A percentile compares a stretch with the other conserved stretches of the same genome.
Conservation (phyloP, 2,113 vertebrate genomes). For the Campylorhamphus procurvoides region DNA sequence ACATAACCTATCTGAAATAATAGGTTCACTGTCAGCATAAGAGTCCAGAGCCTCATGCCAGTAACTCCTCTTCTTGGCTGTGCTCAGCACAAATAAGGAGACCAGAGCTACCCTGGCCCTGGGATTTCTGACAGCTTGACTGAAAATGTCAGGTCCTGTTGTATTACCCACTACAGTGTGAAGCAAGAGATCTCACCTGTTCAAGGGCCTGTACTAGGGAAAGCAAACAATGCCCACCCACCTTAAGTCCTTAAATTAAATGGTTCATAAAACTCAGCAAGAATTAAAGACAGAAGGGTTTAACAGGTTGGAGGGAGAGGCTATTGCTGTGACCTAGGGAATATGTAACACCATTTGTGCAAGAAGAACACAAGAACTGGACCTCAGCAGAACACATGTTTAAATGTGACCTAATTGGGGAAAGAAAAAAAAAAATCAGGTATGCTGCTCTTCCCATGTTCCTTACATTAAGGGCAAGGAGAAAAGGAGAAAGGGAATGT, state of each 20-base stretch:
- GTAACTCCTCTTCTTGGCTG: background rate
- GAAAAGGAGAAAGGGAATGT: background rate
- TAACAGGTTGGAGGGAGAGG: background rate
- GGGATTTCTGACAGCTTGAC: background rate
- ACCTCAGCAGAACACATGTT: background rate
- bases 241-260: background rate
- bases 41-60: background rate
- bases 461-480: background rate
- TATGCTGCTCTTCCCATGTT: background rate
- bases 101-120: background rate
- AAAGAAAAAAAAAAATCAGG: background rate
- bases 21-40: background rate
- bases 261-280: background rate
- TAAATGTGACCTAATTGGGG: background rate
- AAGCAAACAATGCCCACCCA: background rate
- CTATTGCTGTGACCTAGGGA: background rate
- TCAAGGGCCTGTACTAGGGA: background rate
- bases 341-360: fast-evolving
- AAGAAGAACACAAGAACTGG: background rate
- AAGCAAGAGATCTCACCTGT: background rate
- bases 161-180: background rate
- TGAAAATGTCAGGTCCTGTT: background rate
- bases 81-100: fast-evolving
- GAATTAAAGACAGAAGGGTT: background rate
- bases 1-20: background rate